Base-by-base conservation (phyloP, 2,797 vertebrate genomes). In the Apogon hyalosoma region DNA sequence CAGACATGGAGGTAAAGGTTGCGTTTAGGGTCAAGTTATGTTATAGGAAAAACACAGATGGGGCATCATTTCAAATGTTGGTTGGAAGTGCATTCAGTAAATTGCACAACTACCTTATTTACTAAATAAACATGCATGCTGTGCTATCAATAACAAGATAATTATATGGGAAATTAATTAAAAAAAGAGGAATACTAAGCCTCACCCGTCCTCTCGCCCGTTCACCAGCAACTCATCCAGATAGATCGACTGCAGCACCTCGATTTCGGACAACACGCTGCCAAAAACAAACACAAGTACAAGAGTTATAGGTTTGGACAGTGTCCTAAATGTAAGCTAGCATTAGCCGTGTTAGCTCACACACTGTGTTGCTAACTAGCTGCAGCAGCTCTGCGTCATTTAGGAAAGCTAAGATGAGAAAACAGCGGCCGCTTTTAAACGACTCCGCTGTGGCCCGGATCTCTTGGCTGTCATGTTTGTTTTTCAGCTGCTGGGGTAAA, bases 181-280 rank as follows among this genome's bases (percentile, higher is more conserved):
- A 8, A 6, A 9, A 47, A 50, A 1, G 14, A 11, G 15, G 16
- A 50, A 18, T 46, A 33, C 43, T 41, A n/a, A 7, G 12, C 8
- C 85, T 94, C 88, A 96, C 97, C 96, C 94, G 68, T 91, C 87
- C 12, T 87, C 78, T 55, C 79, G 93, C 82, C 86, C 90, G 67
- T 61, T 73, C 75, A 96, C 95, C 50, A 85, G 90, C 84, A 98
- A 92, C 57, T 98, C 96, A 33, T 97, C 96, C 92, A 97, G 89
- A 70, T 98, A 98, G 87, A 98, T 98, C 45, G 97, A 98, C 88
- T 97, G 94, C 78, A 98, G 93, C 60, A 98, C 97, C 90, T 98
- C 96, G 54, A 97, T 94, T 77, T 98, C 97, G 77, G 93, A 94
- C 78, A 79, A 84, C 66, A 96, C 84, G 12, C 94, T 94, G 87